Conservation (phyloP, 2,888 invertebrate genomes). For the Dynastes hyllus region DNA sequence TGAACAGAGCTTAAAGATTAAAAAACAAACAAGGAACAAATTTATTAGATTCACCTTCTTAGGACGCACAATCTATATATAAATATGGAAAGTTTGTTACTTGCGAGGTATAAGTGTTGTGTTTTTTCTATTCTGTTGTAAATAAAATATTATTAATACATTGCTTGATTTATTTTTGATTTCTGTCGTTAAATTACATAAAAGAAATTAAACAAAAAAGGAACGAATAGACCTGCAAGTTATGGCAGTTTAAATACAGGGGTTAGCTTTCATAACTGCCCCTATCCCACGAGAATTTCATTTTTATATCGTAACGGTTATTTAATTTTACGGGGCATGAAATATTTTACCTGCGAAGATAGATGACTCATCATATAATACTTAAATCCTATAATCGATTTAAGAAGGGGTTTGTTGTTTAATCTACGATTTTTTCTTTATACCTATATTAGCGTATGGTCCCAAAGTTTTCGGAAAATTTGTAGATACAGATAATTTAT, state of each 20-base stretch:
- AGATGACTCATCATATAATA: constrained; percentile 3
- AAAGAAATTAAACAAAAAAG: not conserved
- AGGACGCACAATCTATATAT: too few species aligned
- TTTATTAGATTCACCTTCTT: too few species aligned
- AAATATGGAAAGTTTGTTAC: constrained; percentile 16
- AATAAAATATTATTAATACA: constrained; percentile 41
- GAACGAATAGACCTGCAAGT: not conserved
- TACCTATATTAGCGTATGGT: too few species aligned
- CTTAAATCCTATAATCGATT: not conserved
- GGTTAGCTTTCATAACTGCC: not conserved
- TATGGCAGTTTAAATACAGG: not conserved
- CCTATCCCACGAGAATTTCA: not conserved
- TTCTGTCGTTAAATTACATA: not conserved
- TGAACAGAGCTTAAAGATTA: too few species aligned
- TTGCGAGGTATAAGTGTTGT: not conserved
- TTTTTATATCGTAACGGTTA: constrained; percentile 43
- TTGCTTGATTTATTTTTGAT: not conserved
- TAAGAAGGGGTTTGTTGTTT: too few species aligned
- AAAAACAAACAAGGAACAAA: not conserved
- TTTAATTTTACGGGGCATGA: constrained; percentile 19
- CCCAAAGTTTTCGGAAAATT: too few species aligned
- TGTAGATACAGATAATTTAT: too few species aligned
- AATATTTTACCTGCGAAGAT: constrained; percentile 22
- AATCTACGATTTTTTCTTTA: too few species aligned
- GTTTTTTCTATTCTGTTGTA: constrained; percentile 41